These are phyloP conservation scores for Stomatorhinus ivindoensis DNA, from an alignment of 2,113 vertebrate species.

Conservation along the genomic window DNA sequence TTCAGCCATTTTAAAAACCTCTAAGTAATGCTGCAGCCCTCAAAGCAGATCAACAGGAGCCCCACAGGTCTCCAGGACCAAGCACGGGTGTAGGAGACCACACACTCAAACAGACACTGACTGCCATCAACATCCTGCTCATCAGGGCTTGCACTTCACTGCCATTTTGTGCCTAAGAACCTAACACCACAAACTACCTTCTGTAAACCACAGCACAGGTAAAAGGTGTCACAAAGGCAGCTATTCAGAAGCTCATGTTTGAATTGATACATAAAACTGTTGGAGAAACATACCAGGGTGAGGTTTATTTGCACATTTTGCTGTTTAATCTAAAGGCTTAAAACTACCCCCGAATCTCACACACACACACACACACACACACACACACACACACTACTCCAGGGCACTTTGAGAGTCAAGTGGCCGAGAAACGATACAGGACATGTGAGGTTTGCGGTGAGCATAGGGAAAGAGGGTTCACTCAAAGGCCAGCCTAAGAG, in stretches of 20 bases:
- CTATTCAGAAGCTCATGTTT: not conserved
- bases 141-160: not conserved
- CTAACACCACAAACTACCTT: not conserved
- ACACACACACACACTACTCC: not conserved
- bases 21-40: not conserved
- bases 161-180: not conserved
- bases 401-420: not conserved
- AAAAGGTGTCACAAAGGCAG: not conserved
- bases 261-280: not conserved
- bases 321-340: not conserved
- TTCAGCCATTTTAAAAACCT: not conserved
- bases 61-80: not conserved
- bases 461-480: not conserved
- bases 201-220: not conserved
- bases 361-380: not conserved
- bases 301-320: not conserved
- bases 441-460: conserved; percentile 5
- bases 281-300: not conserved
- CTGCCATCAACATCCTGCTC: not conserved
- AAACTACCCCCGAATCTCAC: not conserved
- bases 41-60: not conserved
- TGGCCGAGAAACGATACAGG: not conserved
- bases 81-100: not conserved
- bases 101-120: not conserved
- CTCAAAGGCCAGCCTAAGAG: not conserved